These are phyloP conservation scores for Seira musarum DNA, from an alignment of 2,888 invertebrate genomes.

Conservation along the genomic window DNA sequence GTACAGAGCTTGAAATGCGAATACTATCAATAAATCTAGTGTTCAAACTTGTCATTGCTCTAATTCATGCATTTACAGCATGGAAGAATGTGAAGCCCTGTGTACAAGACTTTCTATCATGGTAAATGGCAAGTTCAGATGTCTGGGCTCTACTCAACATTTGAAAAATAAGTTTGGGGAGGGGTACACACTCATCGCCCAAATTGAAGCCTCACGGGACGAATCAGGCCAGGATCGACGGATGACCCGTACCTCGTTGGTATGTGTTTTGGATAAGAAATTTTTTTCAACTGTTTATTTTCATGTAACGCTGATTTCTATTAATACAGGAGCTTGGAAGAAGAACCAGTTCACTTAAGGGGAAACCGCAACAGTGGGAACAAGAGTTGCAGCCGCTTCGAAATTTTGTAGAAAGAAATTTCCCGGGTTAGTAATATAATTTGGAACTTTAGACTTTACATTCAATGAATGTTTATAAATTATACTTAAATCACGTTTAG, in stretches of 20 bases:
- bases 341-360: constrained; percentile 42
- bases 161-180: constrained; percentile 84
- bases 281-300: constrained; percentile 71
- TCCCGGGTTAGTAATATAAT: constrained; percentile 67
- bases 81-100: constrained; percentile 89
- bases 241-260: constrained; percentile 70
- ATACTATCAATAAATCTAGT: no score
- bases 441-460: no score
- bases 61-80: no score
- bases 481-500: constrained; percentile 37
- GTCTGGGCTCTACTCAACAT: constrained; percentile 83
- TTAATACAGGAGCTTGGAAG: constrained; percentile 53
- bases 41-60: no score
- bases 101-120: constrained; percentile 87
- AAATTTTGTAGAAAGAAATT: constrained; percentile 65
- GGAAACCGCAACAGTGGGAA: constrained; percentile 65
- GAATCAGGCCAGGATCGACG: constrained; percentile 60
- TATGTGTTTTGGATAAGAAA: constrained; percentile 78
- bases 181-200: constrained; percentile 77
- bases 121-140: constrained; percentile 85
- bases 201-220: constrained; percentile 70
- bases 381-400: constrained; percentile 65
- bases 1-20: constrained; percentile 70
- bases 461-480: no score
- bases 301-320: not conserved